Evolutionary conservation across 2,797 vertebrate genomes (phyloP).

Genomic region (Lophotriccus pileatus): DNA sequence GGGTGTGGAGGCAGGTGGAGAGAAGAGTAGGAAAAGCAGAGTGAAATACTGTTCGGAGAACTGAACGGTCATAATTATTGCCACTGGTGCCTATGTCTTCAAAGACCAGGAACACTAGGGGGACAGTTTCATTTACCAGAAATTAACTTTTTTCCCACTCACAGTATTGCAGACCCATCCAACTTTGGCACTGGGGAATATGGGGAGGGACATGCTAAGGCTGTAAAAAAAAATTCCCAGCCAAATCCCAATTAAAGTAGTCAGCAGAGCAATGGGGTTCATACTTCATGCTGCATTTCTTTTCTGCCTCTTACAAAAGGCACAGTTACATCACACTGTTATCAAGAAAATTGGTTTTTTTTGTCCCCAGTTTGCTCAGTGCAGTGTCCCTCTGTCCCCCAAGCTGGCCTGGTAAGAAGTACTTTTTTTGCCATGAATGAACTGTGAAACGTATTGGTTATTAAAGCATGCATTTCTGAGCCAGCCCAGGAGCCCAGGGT

Average conservation of each 20-base stretch:
- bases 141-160: constrained; percentile 37
- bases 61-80: constrained; percentile 43
- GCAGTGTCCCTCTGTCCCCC: constrained; percentile 54
- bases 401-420: constrained; percentile 51
- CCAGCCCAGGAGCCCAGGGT: constrained; percentile 54
- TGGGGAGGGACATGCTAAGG: background rate
- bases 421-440: constrained; percentile 9
- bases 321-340: background rate
- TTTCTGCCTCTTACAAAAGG: constrained; percentile 24
- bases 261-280: constrained; percentile 18
- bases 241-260: constrained; percentile 13
- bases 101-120: constrained; percentile 59
- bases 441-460: constrained; percentile 60
- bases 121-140: constrained; percentile 47
- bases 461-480: constrained; percentile 62
- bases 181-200: constrained; percentile 20
- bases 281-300: constrained; percentile 10
- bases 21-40: constrained; percentile 73
- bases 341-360: background rate
- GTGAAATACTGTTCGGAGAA: constrained; percentile 69
- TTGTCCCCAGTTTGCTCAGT: constrained; percentile 31
- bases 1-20: constrained; percentile 64
- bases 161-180: background rate
- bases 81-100: constrained; percentile 35
- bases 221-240: background rate